A percentile compares a stretch with the other conserved stretches of the same genome.
phyloP scores from a whole-genome alignment of 2,113 vertebrate species.

The Leucosticte australis region DNA sequence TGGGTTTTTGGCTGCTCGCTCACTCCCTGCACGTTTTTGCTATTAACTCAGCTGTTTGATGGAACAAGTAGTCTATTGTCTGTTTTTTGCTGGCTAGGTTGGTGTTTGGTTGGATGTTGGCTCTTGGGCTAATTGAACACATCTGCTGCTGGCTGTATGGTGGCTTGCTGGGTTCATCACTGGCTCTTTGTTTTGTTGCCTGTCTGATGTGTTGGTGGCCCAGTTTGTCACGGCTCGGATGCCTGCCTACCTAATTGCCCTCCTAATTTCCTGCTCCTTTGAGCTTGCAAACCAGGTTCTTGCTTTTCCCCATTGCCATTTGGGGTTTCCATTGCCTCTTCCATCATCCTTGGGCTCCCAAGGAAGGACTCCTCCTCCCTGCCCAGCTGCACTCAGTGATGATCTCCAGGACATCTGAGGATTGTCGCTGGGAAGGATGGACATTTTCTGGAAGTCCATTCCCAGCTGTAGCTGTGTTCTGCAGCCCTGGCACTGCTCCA shows the following conservation, averaged over 20 bases:
- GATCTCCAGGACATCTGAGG: neutral
- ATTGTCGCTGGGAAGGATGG: neutral
- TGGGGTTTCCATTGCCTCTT: neutral
- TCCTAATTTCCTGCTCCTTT: neutral
- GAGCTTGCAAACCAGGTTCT: neutral
- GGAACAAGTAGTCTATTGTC: slow-evolving; percentile 69
- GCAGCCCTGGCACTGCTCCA: neutral
- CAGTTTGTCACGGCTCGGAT: neutral
- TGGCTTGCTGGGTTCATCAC: slow-evolving; percentile 40
- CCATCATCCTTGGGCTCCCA: neutral
- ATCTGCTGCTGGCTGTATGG: slow-evolving; percentile 55
- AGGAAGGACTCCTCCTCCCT: neutral
- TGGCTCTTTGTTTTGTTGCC: slow-evolving; percentile 52
- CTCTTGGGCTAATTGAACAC: slow-evolving; percentile 68
- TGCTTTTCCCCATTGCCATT: accelerated
- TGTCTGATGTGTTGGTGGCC: neutral
- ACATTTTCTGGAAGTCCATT: slow-evolving; percentile 23
- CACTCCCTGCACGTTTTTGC: slow-evolving; percentile 56
- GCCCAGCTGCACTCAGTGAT: neutral
- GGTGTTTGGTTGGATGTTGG: slow-evolving; percentile 67
- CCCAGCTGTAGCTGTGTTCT: neutral
- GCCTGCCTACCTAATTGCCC: neutral
- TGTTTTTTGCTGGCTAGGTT: slow-evolving; percentile 60
- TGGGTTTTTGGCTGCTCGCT: slow-evolving; percentile 56
- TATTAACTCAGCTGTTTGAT: slow-evolving; percentile 72